Base-by-base conservation (phyloP, 2,888 invertebrate genomes). In the Drosophila sordidapex region DNA sequence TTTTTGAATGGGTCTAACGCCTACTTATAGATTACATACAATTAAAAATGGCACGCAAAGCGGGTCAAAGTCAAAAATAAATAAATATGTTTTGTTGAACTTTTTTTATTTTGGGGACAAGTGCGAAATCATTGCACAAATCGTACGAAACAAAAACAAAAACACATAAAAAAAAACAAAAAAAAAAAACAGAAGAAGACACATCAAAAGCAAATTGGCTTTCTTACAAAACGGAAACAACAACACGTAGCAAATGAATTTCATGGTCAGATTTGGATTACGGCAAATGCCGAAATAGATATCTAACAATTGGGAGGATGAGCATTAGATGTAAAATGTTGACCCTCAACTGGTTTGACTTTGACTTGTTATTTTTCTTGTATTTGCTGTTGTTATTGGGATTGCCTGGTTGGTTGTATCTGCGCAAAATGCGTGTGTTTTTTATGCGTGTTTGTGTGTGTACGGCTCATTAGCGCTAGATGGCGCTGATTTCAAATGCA, bases 181-280 rank as follows among this genome's bases (percentile, higher is more conserved):
- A 25, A 27, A 18, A 27, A 18, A 40, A 29, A 40, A 21, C 25
- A 54, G 25, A 48, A 46, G 36, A 56, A 51, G 40, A 56, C 49
- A 59, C 63, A 56, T 58, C 38, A 62, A 65, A 73, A 51, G 65
- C 71, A 74, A 90, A 90, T 88, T 89, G 78, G 76, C 79, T 83
- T 77, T 84, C 83, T 90, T 88, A 86, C 80, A 81, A 88, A 90
- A 87, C 79, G 75, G 82, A 90, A 88, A 88, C 83, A 79, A 77
- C 76, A 81, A 77, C 83, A 90, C 90, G 88, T 89, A 88, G 64
- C 71, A 80, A 82, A 75, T 75, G 74, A 74, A 79, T 81, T 89
- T 89, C 90, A 89, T 80, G 89, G 91, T 84, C 91, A 89, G 79
- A 81, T 84, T 71, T 61, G 81, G 76, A 80, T 79, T 79, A 76